phyloP scores from a whole-genome alignment of 2,113 vertebrate species.

The Polyodon spathula region DNA sequence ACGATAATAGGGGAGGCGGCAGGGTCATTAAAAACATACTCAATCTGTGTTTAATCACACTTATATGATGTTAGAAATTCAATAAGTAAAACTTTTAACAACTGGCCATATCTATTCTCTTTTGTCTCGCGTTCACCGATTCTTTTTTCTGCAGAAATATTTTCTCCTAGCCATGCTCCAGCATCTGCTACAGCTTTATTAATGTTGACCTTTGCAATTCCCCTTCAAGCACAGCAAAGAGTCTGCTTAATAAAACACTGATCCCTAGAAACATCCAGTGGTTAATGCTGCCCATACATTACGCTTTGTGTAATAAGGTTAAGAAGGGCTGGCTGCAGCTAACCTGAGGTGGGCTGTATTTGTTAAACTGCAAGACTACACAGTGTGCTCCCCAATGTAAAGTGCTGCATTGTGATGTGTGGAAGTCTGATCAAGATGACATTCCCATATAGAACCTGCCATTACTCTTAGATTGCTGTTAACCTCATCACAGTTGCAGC shows the following conservation, averaged over 20 bases:
- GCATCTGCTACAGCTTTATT: conserved; percentile 4
- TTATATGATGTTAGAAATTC: no score
- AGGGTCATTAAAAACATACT: no score
- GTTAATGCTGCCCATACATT: neutral
- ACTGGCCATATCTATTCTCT: no score
- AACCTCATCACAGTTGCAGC: neutral
- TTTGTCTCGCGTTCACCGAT: no score
- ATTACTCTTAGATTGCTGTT: neutral
- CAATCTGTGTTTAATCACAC: no score
- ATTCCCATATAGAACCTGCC: neutral
- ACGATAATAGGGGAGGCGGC: no score
- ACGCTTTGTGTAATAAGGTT: neutral
- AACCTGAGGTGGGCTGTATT: neutral
- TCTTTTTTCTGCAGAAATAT: no score
- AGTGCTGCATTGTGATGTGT: neutral
- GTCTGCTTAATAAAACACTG: neutral
- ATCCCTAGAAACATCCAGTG: conserved; percentile 4
- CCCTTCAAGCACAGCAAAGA: neutral
- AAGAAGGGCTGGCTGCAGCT: neutral
- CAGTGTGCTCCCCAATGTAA: neutral
- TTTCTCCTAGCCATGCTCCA: neutral
- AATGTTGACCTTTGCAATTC: conserved; percentile 7
- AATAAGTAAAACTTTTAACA: no score
- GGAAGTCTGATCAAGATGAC: neutral
- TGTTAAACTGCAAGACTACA: no score